phyloP scores from a whole-genome alignment of 2,888 invertebrate genomes.

The Merodon equestris region DNA sequence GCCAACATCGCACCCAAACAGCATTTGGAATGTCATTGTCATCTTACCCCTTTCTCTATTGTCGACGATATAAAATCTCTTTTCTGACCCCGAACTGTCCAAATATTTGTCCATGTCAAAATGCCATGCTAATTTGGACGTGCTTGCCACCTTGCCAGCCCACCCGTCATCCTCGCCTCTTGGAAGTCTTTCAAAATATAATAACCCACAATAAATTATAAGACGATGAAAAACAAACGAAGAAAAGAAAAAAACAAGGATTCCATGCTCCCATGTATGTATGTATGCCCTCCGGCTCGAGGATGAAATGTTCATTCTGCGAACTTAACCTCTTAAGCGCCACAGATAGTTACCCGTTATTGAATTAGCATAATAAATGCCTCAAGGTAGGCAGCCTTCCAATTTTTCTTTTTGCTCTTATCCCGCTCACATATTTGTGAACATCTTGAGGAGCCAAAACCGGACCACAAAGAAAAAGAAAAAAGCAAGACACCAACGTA shows the following conservation, averaged over 20 bases:
- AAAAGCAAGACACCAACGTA: constrained; percentile 17
- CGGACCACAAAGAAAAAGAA: constrained; percentile 18
- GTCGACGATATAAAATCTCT: constrained; percentile 28
- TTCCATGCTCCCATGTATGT: too few species aligned
- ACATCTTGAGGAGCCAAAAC: constrained; percentile 5
- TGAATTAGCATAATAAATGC: constrained; percentile 69
- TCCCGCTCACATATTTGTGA: constrained; percentile 37
- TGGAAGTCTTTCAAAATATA: constrained; percentile 67
- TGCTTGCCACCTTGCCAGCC: constrained; percentile 7
- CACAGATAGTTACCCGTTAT: constrained; percentile 68
- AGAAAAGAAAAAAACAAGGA: constrained; percentile 24
- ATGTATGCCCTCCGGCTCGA: constrained; percentile 41
- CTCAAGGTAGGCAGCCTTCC: constrained; percentile 65
- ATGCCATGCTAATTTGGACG: constrained; percentile 58
- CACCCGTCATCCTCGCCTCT: constrained; percentile 19
- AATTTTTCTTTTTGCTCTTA: constrained; percentile 53
- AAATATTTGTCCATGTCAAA: constrained; percentile 64
- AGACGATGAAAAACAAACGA: too few species aligned
- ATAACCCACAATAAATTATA: constrained; percentile 65
- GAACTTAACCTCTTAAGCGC: constrained; percentile 69
- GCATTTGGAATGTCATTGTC: too few species aligned
- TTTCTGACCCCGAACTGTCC: constrained; percentile 50
- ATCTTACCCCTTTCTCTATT: too few species aligned
- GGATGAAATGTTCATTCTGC: constrained; percentile 60
- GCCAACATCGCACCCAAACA: too few species aligned